Evolutionary conservation across 2,113 vertebrate species (phyloP).

Genomic region (Arvicanthis niloticus): DNA sequence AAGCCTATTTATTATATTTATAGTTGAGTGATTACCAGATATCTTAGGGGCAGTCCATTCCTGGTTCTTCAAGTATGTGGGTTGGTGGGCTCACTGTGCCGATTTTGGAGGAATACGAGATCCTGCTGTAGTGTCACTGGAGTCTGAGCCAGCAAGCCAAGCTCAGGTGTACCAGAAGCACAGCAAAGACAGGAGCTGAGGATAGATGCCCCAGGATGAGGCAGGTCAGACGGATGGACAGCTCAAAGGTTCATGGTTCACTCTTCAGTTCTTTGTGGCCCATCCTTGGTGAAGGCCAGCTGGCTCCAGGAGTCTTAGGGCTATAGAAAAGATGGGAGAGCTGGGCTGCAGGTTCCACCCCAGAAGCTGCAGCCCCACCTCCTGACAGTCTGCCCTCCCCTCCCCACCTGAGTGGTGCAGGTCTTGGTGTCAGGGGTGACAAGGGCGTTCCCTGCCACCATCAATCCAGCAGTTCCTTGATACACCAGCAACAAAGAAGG

Average conservation of each 20-base stretch:
- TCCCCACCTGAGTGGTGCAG: constrained; percentile 47
- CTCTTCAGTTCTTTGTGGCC: not conserved
- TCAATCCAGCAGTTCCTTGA: constrained; percentile 94
- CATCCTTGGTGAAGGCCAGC: not conserved
- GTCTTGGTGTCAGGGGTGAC: not conserved
- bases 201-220: not conserved
- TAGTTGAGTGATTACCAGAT: constrained; percentile 18
- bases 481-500: constrained; percentile 96
- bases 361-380: not conserved
- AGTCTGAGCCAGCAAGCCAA: constrained; percentile 23
- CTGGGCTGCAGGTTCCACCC: constrained; percentile 1
- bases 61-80: not conserved
- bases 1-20: constrained; percentile 55
- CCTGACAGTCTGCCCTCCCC: not conserved
- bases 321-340: constrained; percentile 42
- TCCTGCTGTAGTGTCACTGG: not conserved
- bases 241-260: not conserved
- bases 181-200: not conserved
- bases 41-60: not conserved
- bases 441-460: not conserved
- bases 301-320: not conserved
- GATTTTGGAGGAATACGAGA: not conserved
- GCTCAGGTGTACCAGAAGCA: not conserved
- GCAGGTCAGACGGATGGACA: constrained; percentile 9
- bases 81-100: constrained; percentile 17